These are phyloP conservation scores for Magallana nippona DNA, from an alignment of 2,888 invertebrate species.

Conservation along the genomic window DNA sequence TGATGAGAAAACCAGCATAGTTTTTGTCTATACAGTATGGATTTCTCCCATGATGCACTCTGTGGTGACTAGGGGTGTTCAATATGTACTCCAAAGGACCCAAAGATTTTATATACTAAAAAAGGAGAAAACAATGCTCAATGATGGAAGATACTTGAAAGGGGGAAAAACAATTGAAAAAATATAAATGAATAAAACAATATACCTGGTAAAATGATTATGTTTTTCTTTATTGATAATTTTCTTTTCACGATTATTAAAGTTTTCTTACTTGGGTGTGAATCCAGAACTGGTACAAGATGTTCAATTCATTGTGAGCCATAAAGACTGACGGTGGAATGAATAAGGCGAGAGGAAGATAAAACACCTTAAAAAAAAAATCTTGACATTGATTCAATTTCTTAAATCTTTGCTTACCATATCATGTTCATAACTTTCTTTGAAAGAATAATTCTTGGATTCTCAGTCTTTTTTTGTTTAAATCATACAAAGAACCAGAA, in stretches of 20 bases:
- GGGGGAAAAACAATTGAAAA: too few relatives aligned
- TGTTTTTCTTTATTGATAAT: too few relatives aligned
- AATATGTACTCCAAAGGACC: conserved; percentile 93
- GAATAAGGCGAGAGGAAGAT: conserved; percentile 79
- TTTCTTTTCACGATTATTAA: too few relatives aligned
- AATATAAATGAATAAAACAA: too few relatives aligned
- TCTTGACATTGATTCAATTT: not conserved
- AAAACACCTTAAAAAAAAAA: conserved; percentile 74
- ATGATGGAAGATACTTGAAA: too few relatives aligned
- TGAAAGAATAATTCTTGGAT: too few relatives aligned
- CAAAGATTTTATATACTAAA: conserved; percentile 82
- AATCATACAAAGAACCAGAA: too few relatives aligned
- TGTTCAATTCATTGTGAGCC: conserved; percentile 92
- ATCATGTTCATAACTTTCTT: too few relatives aligned
- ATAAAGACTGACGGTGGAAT: conserved; percentile 82
- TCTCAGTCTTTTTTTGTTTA: too few relatives aligned
- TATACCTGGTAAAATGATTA: too few relatives aligned
- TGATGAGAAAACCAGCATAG: conserved; percentile 93
- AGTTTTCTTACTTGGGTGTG: conserved; percentile 87
- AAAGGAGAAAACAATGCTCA: conserved; percentile 24
- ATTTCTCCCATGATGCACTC: conserved; percentile 87
- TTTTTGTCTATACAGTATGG: conserved; percentile 95
- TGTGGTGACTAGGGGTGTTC: conserved; percentile 90
- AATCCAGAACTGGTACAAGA: conserved; percentile 96
- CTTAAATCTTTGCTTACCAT: not conserved